phyloP scores from a whole-genome alignment of 2,113 vertebrate genomes.

The Dromiciops gliroides region DNA sequence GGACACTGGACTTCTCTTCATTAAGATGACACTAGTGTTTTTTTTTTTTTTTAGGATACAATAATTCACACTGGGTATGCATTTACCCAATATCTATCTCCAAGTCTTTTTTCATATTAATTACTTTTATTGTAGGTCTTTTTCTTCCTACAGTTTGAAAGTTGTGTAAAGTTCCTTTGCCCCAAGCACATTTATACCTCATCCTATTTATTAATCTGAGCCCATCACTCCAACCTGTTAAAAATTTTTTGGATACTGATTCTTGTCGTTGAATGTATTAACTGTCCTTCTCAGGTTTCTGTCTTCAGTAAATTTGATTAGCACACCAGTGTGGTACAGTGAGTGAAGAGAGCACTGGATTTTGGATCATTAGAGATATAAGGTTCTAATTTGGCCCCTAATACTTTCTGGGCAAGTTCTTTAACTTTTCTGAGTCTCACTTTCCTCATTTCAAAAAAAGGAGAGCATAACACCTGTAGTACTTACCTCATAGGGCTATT shows the following conservation, averaged over 20 bases:
- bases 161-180: neutral
- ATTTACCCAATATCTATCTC: neutral
- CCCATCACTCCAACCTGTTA: neutral
- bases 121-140: neutral
- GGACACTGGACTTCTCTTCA: neutral
- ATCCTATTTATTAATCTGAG: neutral
- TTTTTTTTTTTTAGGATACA: neutral
- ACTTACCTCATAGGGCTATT: neutral
- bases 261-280: neutral
- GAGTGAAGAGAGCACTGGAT: neutral
- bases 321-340: neutral
- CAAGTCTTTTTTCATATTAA: neutral
- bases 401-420: neutral
- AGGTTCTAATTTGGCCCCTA: neutral
- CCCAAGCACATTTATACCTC: neutral
- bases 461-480: neutral
- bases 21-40: neutral
- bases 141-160: neutral
- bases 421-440: neutral
- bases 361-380: neutral
- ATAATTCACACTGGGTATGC: neutral
- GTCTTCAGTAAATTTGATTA: neutral
- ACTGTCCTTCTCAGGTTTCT: neutral
- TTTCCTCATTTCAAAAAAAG: neutral
- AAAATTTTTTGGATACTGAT: neutral